These are phyloP conservation scores for Erynnis tages DNA, from an alignment of 2,888 invertebrate genomes.

Conservation along the genomic window DNA sequence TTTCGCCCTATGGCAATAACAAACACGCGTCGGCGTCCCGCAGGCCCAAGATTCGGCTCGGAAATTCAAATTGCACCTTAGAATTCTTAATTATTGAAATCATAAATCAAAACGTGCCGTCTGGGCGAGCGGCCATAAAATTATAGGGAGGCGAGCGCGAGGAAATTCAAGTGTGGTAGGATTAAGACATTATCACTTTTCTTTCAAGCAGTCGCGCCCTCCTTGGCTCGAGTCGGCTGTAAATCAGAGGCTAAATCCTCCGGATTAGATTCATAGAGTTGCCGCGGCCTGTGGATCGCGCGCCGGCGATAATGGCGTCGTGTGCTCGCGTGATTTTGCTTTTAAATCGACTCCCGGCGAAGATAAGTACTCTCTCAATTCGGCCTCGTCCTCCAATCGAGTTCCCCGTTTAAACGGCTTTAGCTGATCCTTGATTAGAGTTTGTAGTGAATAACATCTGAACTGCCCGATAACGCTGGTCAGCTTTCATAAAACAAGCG, in stretches of 20 bases:
- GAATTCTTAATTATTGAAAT: constrained; percentile 82
- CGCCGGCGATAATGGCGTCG: constrained; percentile 74
- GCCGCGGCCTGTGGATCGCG: constrained; percentile 76
- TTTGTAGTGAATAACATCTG: constrained; percentile 67
- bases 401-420: constrained; percentile 69
- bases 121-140: constrained; percentile 79
- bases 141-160: constrained; percentile 53
- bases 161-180: constrained; percentile 79
- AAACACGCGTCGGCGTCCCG: constrained; percentile 76
- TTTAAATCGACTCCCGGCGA: constrained; percentile 75
- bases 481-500: constrained; percentile 35
- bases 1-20: constrained; percentile 72
- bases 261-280: constrained; percentile 82
- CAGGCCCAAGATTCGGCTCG: constrained; percentile 64
- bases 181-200: constrained; percentile 87
- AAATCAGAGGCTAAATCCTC: constrained; percentile 81
- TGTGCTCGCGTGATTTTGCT: constrained; percentile 79
- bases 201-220: constrained; percentile 78
- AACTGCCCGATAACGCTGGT: constrained; percentile 62
- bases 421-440: constrained; percentile 52
- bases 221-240: constrained; percentile 69
- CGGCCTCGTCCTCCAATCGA: constrained; percentile 57
- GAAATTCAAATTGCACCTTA: constrained; percentile 81
- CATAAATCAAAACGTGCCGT: constrained; percentile 81
- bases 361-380: constrained; percentile 78